These are phyloP conservation scores for Sturmia bella DNA, from an alignment of 2,888 invertebrate species.

Conservation along the genomic window DNA sequence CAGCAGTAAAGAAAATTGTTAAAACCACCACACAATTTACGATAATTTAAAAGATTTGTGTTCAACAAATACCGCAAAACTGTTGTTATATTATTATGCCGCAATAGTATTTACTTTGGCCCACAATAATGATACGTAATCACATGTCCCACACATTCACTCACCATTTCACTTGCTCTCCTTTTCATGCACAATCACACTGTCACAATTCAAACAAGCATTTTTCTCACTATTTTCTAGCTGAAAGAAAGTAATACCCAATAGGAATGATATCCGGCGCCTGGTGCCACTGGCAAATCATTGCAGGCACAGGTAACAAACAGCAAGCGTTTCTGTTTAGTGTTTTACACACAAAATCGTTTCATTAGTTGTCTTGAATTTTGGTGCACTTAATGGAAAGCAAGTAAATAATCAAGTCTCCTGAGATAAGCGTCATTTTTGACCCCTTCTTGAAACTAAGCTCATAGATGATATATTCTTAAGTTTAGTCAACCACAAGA, in stretches of 20 bases:
- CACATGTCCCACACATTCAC: conserved; percentile 50
- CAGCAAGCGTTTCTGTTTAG: too few species aligned
- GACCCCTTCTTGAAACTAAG: too few species aligned
- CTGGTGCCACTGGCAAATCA: too few species aligned
- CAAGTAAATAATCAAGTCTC: too few species aligned
- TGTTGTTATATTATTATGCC: conserved; percentile 68
- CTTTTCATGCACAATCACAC: background rate
- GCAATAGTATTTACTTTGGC: conserved; percentile 67
- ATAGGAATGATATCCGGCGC: background rate
- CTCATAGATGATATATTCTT: too few species aligned
- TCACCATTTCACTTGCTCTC: background rate
- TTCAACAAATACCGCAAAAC: conserved; percentile 68
- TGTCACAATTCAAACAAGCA: background rate
- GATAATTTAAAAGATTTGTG: conserved; percentile 70
- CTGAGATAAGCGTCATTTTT: too few species aligned
- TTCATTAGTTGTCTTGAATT: too few species aligned
- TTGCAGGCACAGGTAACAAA: too few species aligned
- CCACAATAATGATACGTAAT: conserved; percentile 68
- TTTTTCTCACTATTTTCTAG: background rate
- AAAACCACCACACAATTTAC: conserved; percentile 66
- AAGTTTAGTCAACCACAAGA: too few species aligned
- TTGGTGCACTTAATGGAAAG: too few species aligned
- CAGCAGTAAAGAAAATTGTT: conserved; percentile 36
- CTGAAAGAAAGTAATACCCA: background rate
- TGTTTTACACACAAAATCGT: too few species aligned